phyloP scores from a whole-genome alignment of 2,113 vertebrate genomes.

The Cyphomyrus plagiostoma region DNA sequence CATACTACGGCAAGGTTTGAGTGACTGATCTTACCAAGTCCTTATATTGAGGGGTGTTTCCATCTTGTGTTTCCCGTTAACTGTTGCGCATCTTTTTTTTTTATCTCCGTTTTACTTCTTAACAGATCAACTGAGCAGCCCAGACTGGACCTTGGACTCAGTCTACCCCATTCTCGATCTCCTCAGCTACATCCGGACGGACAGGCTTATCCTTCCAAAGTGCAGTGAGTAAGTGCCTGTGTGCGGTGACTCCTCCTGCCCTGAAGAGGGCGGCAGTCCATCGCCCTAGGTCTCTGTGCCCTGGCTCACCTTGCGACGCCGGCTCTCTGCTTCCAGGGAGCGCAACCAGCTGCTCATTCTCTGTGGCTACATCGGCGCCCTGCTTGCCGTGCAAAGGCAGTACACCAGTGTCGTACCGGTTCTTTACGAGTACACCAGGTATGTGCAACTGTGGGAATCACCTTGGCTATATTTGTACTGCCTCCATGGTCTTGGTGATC shows the following conservation, averaged over 20 bases:
- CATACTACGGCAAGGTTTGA: not conserved
- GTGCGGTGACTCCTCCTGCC: not conserved
- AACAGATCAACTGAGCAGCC: constrained; percentile 72
- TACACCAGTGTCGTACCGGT: constrained; percentile 89
- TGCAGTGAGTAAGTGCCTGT: constrained; percentile 74
- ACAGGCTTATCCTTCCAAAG: constrained; percentile 71
- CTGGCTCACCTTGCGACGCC: not conserved
- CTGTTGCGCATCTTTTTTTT: not conserved
- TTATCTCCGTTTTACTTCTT: constrained; percentile 24
- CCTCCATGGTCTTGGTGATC: not conserved
- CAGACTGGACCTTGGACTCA: constrained; percentile 80
- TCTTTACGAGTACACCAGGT: constrained; percentile 96
- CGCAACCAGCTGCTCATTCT: constrained; percentile 90
- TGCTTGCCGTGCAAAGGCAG: constrained; percentile 79
- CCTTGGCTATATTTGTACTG: not conserved
- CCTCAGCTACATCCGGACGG: constrained; percentile 85
- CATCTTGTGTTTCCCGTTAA: not conserved
- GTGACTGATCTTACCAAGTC: not conserved
- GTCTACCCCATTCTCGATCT: constrained; percentile 79
- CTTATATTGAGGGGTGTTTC: not conserved
- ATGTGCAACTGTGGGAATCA: constrained; percentile 14
- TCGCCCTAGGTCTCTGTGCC: not conserved
- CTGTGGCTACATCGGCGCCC: constrained; percentile 82
- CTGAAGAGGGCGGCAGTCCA: not conserved
- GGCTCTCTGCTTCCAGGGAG: constrained; percentile 55